A percentile compares a stretch with the other conserved stretches of the same genome.
Conservation (phyloP, 1,140 invertebrate genomes). For the Drosophila busckii region DNA sequence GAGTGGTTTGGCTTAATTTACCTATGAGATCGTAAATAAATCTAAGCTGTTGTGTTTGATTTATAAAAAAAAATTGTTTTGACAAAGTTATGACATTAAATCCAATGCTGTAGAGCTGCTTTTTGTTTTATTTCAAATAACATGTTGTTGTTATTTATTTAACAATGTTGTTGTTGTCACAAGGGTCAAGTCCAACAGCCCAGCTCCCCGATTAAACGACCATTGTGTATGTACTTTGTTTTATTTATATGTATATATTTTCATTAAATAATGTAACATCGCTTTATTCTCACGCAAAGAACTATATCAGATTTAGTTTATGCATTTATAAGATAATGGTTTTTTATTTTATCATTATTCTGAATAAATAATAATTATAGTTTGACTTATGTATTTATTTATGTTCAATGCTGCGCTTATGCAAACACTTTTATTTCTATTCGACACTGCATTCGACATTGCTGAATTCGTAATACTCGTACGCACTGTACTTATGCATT, state of each 20-base stretch:
- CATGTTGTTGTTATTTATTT: too few species aligned
- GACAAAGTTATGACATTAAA: too few species aligned
- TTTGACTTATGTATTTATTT: conserved; percentile 55
- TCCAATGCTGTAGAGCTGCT: not conserved
- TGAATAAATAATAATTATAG: conserved; percentile 69
- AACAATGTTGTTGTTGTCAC: too few species aligned
- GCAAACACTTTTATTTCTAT: too few species aligned
- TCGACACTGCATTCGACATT: too few species aligned
- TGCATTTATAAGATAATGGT: conserved; percentile 58
- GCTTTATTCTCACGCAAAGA: conserved; percentile 79
- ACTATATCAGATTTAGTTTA: conserved; percentile 70
- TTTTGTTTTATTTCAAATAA: conserved; percentile 5
- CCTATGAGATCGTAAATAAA: too few species aligned
- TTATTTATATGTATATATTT: conserved; percentile 78
- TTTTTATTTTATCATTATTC: conserved; percentile 59
- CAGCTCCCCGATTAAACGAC: too few species aligned
- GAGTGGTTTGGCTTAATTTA: too few species aligned
- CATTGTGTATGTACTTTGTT: conserved; percentile 27
- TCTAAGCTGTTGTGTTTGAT: too few species aligned
- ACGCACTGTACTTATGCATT: conserved; percentile 33
- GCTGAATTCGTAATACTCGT: conserved; percentile 22
- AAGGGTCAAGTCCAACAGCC: too few species aligned
- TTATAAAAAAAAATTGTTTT: too few species aligned
- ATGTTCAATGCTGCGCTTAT: conserved; percentile 30
- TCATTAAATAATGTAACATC: conserved; percentile 79